Evolutionary conservation across 2,888 invertebrate genomes (phyloP).

Genomic region (Nomada ruficornis): DNA sequence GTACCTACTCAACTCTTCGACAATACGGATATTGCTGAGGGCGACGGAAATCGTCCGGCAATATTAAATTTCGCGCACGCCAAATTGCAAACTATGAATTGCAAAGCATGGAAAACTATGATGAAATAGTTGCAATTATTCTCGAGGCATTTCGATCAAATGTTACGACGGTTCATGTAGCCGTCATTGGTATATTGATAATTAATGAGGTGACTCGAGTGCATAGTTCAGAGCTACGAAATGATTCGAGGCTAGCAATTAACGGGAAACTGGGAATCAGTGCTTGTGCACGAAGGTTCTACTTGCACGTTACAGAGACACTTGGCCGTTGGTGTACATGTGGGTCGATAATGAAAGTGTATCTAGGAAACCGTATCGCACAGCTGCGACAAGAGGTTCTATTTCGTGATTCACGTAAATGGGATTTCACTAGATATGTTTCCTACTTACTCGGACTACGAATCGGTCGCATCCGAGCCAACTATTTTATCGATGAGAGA

Average conservation of each 20-base stretch:
- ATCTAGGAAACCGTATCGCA: conserved; percentile 37
- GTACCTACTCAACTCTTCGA: conserved; percentile 54
- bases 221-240: conserved; percentile 7
- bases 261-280: conserved; percentile 20
- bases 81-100: conserved; percentile 10
- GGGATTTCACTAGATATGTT: conserved; percentile 8
- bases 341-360: conserved; percentile 44
- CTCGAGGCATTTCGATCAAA: background rate
- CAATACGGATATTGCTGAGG: conserved; percentile 65
- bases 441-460: background rate
- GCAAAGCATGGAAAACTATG: conserved; percentile 16
- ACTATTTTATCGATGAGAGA: no score
- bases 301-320: conserved; percentile 11
- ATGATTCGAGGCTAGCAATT: conserved; percentile 32
- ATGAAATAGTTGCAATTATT: conserved; percentile 28
- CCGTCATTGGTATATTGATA: conserved; percentile 14
- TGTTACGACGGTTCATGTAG: background rate
- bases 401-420: conserved; percentile 32
- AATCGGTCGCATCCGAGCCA: background rate
- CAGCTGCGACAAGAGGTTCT: conserved; percentile 16
- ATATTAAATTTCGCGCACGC: conserved; percentile 45
- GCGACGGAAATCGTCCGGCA: conserved; percentile 62
- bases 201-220: conserved; percentile 36
- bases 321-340: conserved; percentile 11
- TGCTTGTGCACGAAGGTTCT: conserved; percentile 3